phyloP scores from a whole-genome alignment of 2,888 invertebrate species.

The Orthosia cruda region DNA sequence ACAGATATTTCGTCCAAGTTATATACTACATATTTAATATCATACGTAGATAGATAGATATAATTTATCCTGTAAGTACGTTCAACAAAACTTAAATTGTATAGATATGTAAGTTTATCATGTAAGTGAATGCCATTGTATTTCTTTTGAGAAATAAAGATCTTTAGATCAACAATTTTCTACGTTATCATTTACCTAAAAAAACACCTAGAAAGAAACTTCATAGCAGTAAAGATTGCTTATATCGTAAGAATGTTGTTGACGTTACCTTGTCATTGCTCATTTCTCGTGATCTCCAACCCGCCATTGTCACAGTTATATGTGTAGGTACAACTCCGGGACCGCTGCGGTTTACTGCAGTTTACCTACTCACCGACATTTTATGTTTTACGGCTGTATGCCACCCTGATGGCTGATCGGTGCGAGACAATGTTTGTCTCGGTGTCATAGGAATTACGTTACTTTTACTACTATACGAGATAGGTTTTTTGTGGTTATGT shows the following conservation, averaged over 20 bases:
- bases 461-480: neutral
- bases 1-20: too few relatives aligned
- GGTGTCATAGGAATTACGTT: neutral
- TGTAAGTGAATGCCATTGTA: too few relatives aligned
- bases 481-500: neutral
- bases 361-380: conserved; percentile 50
- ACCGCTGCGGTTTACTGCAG: conserved; percentile 45
- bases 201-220: too few relatives aligned
- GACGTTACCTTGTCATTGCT: conserved; percentile 34
- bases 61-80: too few relatives aligned
- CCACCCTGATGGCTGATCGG: conserved; percentile 6
- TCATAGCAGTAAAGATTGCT: too few relatives aligned
- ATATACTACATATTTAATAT: too few relatives aligned
- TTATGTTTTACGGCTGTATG: conserved; percentile 33
- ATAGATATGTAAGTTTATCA: too few relatives aligned
- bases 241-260: conserved; percentile 20
- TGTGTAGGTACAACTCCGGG: conserved; percentile 17
- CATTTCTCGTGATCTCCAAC: conserved; percentile 34
- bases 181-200: too few relatives aligned
- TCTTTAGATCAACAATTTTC: too few relatives aligned
- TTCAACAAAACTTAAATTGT: too few relatives aligned
- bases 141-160: too few relatives aligned
- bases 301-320: conserved; percentile 11
- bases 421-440: neutral
- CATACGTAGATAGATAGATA: too few relatives aligned